A percentile compares a stretch with the other conserved stretches of the same genome.
phyloP scores from a whole-genome alignment of 2,797 vertebrate genomes.

The Denticeps clupeoides region DNA sequence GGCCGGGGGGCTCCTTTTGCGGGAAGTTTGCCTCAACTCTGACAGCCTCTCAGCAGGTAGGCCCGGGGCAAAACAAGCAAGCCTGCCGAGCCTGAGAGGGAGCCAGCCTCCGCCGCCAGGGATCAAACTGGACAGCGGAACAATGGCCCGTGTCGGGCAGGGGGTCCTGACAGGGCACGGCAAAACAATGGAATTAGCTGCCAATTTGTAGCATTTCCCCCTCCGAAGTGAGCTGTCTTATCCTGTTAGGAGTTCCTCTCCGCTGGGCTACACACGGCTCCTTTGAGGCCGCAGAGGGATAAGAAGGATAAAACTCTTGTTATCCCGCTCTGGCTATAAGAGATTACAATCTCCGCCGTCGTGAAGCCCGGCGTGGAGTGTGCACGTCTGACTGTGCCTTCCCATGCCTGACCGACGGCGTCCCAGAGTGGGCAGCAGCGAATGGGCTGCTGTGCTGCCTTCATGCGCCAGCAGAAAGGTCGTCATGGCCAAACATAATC shows the following conservation, averaged over 20 bases:
- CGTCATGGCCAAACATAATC: too few species aligned
- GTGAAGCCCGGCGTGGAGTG: constrained; percentile 38
- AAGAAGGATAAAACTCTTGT: constrained; percentile 70
- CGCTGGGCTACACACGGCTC: constrained; percentile 49
- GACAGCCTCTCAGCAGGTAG: constrained; percentile 38
- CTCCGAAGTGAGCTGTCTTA: constrained; percentile 64
- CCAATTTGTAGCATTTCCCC: constrained; percentile 74
- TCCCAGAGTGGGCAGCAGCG: constrained; percentile 71
- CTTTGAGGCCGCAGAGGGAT: constrained; percentile 56
- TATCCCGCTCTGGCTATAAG: constrained; percentile 57
- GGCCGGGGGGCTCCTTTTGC: constrained; percentile 44
- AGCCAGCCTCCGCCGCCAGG: constrained; percentile 27
- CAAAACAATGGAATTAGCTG: constrained; percentile 64
- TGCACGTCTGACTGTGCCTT: constrained; percentile 27
- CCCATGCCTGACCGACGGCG: constrained; percentile 69
- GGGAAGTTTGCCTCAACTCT: constrained; percentile 38
- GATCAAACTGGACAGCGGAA: constrained; percentile 36
- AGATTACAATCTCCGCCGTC: constrained; percentile 62
- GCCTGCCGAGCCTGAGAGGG: constrained; percentile 19
- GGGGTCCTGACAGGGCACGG: constrained; percentile 6
- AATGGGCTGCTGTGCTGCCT: too few species aligned
- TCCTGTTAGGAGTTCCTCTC: constrained; percentile 54
- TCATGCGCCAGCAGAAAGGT: too few species aligned
- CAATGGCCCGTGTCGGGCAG: constrained; percentile 43
- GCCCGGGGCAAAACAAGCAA: constrained; percentile 32